Base-by-base conservation (phyloP, 2,797 vertebrate species). In the Parauchenoglanis ngamensis region DNA sequence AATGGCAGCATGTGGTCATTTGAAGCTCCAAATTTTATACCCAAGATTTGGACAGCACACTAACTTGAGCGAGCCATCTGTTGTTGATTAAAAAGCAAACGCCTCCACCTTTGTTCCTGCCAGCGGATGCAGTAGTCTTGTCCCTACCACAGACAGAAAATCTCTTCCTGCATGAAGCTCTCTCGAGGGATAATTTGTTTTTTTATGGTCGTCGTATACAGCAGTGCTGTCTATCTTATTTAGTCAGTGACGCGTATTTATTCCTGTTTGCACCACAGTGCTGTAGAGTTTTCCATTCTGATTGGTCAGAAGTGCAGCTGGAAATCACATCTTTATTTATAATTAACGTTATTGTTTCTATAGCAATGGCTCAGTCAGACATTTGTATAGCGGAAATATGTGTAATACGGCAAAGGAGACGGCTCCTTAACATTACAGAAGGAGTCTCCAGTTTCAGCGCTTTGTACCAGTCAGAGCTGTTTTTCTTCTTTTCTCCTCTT, bases 21-120 rank as follows among this genome's bases (percentile, higher is more conserved):
- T 28, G 76, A 77, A 84, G 78, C 21, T 79, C 35, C 63, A 49
- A 12, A 57, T 76, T 75, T 56, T 63, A 72, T 89, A 40, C 82
- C 67, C 44, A 87, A 76, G 79, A 87, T 65, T 75, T 65, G 70
- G 79, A 63, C 49, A 65, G 68, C 80, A 65, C 70, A 49, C 52
- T 73, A 76, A 52, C 57, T 83, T 83, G 31, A 44, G 80, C 5
- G 59, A 61, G 80, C 86, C 86, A 87, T 87, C 86, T 87, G 86
- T 76, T 87, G 80, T 87, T 87, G 80, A 87, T 87, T 87, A 83
- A 76, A 87, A 87, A 87, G 80, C 72, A 83, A 87, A 87, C 72
- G 86, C 80, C 86, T 87, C 86, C 86, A 87, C 86, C 86, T 87
- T 83, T 54, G 80, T 65, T 76, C 28, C 6, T 76, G 86, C 86